phyloP scores from a whole-genome alignment of 2,797 vertebrate species.

The Ataeniobius toweri region DNA sequence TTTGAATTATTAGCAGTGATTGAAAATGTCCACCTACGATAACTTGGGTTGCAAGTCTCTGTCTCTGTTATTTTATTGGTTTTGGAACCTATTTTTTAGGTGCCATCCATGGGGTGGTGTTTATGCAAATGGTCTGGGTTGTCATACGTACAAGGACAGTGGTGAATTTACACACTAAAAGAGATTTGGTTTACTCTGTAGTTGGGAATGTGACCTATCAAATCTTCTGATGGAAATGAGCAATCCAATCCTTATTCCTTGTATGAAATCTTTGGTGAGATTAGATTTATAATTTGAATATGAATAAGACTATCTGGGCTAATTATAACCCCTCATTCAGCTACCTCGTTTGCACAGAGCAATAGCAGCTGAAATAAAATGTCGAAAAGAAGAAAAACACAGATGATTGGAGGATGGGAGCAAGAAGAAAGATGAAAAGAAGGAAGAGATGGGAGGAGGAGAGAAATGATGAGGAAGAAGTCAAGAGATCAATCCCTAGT shows the following conservation, averaged over 20 bases:
- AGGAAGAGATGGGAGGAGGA: constrained; percentile 33
- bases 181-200: constrained; percentile 48
- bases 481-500: constrained; percentile 74
- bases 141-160: constrained; percentile 6
- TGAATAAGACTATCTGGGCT: constrained; percentile 72
- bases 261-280: constrained; percentile 61
- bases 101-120: not conserved
- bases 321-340: constrained; percentile 75
- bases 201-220: constrained; percentile 61
- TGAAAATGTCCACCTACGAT: no score
- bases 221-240: constrained; percentile 47
- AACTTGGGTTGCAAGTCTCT: not conserved
- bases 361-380: constrained; percentile 53
- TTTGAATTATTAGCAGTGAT: no score
- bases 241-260: constrained; percentile 56
- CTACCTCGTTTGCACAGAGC: constrained; percentile 69
- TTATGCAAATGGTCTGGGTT: not conserved
- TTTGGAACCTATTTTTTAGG: not conserved
- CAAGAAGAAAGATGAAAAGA: constrained; percentile 21
- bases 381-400: constrained; percentile 38
- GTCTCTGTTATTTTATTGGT: not conserved
- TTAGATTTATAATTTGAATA: constrained; percentile 76
- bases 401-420: constrained; percentile 35
- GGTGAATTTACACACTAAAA: constrained; percentile 19
- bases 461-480: constrained; percentile 51